These are phyloP conservation scores for Oceanodroma leucorhoa DNA, from an alignment of 2,797 vertebrate genomes.

Conservation along the genomic window DNA sequence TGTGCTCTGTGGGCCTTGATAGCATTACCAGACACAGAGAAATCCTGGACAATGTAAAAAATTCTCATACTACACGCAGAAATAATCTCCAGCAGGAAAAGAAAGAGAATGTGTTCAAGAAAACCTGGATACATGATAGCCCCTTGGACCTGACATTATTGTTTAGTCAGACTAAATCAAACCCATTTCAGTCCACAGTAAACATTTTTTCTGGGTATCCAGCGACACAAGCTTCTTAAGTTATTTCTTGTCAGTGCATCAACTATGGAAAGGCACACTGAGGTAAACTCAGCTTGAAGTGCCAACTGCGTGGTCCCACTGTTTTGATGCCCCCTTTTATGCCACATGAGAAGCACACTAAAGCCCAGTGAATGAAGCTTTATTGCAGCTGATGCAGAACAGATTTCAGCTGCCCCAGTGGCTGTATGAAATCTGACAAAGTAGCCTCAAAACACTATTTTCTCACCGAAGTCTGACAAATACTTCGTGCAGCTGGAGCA, in stretches of 20 bases:
- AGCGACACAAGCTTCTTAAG: not conserved
- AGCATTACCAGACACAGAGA: not conserved
- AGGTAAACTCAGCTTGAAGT: not conserved
- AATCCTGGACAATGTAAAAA: not conserved
- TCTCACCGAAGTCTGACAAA: not conserved
- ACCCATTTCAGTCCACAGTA: not conserved
- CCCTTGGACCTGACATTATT: not conserved
- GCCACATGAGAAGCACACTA: not conserved
- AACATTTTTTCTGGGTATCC: not conserved
- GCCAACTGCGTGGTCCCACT: rapidly evolving
- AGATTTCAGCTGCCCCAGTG: not conserved
- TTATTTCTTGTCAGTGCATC: not conserved
- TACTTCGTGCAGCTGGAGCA: not conserved
- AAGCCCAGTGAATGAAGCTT: not conserved
- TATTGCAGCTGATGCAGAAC: not conserved
- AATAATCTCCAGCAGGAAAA: not conserved
- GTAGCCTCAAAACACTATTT: not conserved
- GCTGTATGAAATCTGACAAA: not conserved
- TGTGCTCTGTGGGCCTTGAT: not conserved
- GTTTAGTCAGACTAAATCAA: not conserved
- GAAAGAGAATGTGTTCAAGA: not conserved
- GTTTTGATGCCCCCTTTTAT: not conserved
- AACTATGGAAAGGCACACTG: not conserved
- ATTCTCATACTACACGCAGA: not conserved
- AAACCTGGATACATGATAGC: not conserved